A percentile compares a stretch with the other conserved stretches of the same genome.
Evolutionary conservation across 1,140 invertebrate genomes (phyloP).

Genomic region (Hormaphis cornu): DNA sequence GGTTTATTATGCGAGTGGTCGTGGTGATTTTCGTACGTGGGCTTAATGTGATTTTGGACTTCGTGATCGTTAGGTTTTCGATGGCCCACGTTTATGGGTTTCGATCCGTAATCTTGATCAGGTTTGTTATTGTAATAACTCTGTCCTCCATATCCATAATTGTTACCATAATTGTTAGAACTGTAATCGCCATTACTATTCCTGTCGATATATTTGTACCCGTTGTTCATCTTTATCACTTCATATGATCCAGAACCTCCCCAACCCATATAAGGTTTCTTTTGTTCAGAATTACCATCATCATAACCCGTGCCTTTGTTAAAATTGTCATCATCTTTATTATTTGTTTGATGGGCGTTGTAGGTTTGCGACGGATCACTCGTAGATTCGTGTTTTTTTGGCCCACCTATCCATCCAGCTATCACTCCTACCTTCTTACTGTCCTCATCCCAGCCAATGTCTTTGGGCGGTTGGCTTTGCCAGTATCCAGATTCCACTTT

Average conservation of each 20-base stretch:
- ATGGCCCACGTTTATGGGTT: background rate
- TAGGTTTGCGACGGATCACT: background rate
- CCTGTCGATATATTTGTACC: conserved; percentile 7
- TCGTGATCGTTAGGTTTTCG: background rate
- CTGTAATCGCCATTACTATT: conserved; percentile 6
- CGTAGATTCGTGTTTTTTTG: background rate
- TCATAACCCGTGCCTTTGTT: conserved; percentile 14
- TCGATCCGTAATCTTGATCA: background rate
- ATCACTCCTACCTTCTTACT: conserved; percentile 14
- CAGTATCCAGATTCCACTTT: conserved; percentile 31
- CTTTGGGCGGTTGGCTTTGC: conserved; percentile 33
- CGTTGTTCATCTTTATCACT: conserved; percentile 8
- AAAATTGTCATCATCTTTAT: conserved; percentile 22
- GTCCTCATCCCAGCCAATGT: conserved; percentile 32
- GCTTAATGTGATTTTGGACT: background rate
- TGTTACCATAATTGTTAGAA: background rate
- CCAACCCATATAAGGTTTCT: conserved; percentile 17
- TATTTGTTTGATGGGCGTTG: background rate
- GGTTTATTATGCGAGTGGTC: too few relatives aligned
- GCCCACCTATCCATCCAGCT: conserved; percentile 28
- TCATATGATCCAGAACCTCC: conserved; percentile 27
- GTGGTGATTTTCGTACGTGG: background rate
- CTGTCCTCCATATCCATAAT: background rate
- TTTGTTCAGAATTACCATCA: background rate
- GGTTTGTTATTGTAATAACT: conserved; percentile 8